Percentiles rank a stretch among this genome's conserved stretches.
These are phyloP conservation scores for Drusus annulatus DNA, from an alignment of 1,140 invertebrate species.

Conservation along the genomic window DNA sequence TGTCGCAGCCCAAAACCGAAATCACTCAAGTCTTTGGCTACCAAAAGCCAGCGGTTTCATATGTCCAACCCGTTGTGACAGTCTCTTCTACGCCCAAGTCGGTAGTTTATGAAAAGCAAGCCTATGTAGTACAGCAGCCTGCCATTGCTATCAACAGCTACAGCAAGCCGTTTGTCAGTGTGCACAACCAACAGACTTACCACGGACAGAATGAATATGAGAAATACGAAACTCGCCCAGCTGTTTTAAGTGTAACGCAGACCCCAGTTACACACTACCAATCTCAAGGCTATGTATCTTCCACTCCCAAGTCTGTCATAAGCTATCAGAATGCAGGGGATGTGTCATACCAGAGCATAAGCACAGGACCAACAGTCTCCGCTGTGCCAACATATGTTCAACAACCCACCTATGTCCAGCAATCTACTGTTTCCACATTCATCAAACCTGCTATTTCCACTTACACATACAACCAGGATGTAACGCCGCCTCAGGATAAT, in stretches of 20 bases:
- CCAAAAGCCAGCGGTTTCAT: conserved; percentile 65
- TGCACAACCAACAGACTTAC: conserved; percentile 44
- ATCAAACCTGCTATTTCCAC: conserved; percentile 42
- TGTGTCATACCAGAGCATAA: conserved; percentile 63
- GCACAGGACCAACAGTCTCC: conserved; percentile 59
- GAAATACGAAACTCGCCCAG: conserved; percentile 29
- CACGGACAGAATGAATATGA: conserved; percentile 43
- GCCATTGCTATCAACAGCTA: conserved; percentile 61
- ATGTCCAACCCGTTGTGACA: conserved; percentile 63
- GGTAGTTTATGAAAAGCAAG: neutral
- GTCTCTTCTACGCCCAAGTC: conserved; percentile 64
- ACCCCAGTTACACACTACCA: conserved; percentile 41
- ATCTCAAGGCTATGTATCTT: conserved; percentile 50
- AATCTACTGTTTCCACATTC: conserved; percentile 60
- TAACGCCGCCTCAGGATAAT: conserved; percentile 39
- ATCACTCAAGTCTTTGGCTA: conserved; percentile 67
- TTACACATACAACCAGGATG: conserved; percentile 21
- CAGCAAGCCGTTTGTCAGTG: conserved; percentile 45
- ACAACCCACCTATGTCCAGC: conserved; percentile 63
- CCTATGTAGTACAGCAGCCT: conserved; percentile 51
- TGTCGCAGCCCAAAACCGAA: conserved; percentile 64
- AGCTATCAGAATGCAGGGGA: conserved; percentile 59
- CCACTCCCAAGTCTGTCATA: conserved; percentile 49
- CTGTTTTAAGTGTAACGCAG: conserved; percentile 39
- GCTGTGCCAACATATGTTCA: conserved; percentile 60